A percentile compares a stretch with the other conserved stretches of the same genome.
These are phyloP conservation scores for Pseudolaguvia tuberculata DNA, from an alignment of 2,113 vertebrate genomes.

Conservation along the genomic window DNA sequence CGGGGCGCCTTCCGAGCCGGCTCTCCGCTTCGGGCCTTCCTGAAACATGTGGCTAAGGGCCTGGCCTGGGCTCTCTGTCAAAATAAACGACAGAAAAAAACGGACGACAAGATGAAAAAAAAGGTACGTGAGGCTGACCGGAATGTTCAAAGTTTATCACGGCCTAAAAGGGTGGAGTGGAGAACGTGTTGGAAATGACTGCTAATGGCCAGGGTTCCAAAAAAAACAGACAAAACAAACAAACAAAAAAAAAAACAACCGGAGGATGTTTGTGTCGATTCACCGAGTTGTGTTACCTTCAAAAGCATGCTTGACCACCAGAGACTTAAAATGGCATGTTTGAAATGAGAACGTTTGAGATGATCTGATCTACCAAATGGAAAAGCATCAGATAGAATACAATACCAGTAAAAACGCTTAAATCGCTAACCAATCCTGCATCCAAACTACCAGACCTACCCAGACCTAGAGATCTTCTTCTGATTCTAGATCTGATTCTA, in stretches of 20 bases:
- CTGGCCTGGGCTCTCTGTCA: conserved; percentile 94
- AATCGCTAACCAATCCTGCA: neutral
- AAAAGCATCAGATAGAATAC: neutral
- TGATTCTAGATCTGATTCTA: neutral
- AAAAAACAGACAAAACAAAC: neutral
- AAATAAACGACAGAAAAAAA: conserved; percentile 54
- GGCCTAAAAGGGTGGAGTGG: conserved; percentile 8
- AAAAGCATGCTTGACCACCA: neutral
- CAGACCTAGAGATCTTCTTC: neutral
- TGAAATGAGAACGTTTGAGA: neutral
- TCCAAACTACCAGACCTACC: neutral
- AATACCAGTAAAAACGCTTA: neutral
- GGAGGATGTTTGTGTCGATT: neutral
- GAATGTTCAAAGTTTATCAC: conserved; percentile 4
- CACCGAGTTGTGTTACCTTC: neutral
- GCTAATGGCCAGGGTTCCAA: conserved; percentile 12
- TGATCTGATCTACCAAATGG: neutral
- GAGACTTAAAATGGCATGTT: neutral
- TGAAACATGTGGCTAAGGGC: conserved; percentile 94
- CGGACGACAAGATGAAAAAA: conserved; percentile 42
- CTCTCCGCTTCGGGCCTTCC: conserved; percentile 94
- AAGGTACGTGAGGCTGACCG: conserved; percentile 13
- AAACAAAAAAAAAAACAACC: neutral
- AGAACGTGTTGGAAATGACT: conserved; percentile 16
- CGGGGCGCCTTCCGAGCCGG: conserved; percentile 89